Conservation (phyloP, 1,140 invertebrate species). For the Mamestra configurata region DNA sequence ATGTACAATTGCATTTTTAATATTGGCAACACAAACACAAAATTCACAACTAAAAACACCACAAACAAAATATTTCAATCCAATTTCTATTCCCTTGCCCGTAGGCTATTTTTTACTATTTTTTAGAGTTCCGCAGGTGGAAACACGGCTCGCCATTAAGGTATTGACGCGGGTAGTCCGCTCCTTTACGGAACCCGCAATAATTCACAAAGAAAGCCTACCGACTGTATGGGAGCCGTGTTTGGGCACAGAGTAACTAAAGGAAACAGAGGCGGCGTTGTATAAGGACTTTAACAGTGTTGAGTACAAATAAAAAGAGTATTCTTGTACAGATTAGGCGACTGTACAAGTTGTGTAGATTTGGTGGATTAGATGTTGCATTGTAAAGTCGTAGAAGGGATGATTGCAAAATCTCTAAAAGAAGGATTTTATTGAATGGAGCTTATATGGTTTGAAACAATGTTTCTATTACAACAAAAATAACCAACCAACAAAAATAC, state of each 20-base stretch:
- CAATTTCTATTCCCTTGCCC: constrained; percentile 45
- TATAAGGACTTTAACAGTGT: neutral
- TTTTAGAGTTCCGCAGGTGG: constrained; percentile 71
- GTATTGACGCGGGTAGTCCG: constrained; percentile 74
- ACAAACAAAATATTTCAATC: constrained; percentile 43
- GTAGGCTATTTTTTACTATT: constrained; percentile 71
- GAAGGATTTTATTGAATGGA: neutral
- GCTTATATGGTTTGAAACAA: neutral
- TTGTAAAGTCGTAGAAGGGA: no score
- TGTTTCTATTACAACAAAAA: no score
- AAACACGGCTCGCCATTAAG: constrained; percentile 77
- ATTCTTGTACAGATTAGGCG: neutral
- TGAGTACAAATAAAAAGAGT: neutral
- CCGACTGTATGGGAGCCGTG: constrained; percentile 72
- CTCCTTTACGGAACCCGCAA: constrained; percentile 71
- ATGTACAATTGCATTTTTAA: no score
- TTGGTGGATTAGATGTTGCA: no score
- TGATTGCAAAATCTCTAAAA: no score
- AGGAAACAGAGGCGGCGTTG: constrained; percentile 32
- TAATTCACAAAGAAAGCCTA: constrained; percentile 84
- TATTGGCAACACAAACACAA: constrained; percentile 3
- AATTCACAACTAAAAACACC: neutral
- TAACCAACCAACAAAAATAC: no score
- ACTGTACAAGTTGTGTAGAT: no score
- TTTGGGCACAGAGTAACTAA: constrained; percentile 62